A percentile compares a stretch with the other conserved stretches of the same genome.
Evolutionary conservation across 2,797 vertebrate genomes (phyloP).

Genomic region (Acanthis flammea): DNA sequence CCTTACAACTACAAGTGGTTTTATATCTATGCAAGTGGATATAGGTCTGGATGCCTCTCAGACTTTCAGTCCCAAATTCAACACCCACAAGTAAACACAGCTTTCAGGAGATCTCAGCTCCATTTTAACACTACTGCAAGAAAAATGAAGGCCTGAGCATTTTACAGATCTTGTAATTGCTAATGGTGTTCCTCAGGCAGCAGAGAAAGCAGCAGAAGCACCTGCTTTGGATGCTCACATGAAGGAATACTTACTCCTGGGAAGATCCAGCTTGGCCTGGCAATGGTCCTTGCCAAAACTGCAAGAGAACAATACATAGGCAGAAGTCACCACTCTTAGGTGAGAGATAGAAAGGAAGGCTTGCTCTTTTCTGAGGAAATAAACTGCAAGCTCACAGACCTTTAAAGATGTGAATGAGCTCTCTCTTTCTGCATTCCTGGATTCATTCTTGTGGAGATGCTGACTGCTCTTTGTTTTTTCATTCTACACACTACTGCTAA

Average conservation of each 20-base stretch:
- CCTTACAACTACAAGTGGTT: background rate
- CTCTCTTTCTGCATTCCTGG: background rate
- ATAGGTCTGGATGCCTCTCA: background rate
- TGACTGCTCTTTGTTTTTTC: background rate
- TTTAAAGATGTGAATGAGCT: background rate
- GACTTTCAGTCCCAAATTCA: background rate
- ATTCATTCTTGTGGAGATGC: background rate
- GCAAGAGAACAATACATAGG: conserved; percentile 13
- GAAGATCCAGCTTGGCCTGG: conserved; percentile 86
- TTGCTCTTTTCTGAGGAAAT: background rate
- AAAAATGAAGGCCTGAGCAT: background rate
- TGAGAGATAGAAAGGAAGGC: background rate
- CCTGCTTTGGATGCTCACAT: background rate
- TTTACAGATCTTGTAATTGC: background rate
- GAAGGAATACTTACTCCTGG: conserved; percentile 87
- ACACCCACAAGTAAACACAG: background rate
- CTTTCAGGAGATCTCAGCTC: background rate
- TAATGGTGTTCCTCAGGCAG: background rate
- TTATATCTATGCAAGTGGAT: background rate
- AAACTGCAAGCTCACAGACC: background rate
- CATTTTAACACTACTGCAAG: background rate
- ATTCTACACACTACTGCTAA: background rate
- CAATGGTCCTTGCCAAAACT: conserved; percentile 93
- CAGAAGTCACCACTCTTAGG: background rate
- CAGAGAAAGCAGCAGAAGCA: background rate